Base-by-base conservation (phyloP, 2,113 vertebrate genomes). In the Cepphus grylle region DNA sequence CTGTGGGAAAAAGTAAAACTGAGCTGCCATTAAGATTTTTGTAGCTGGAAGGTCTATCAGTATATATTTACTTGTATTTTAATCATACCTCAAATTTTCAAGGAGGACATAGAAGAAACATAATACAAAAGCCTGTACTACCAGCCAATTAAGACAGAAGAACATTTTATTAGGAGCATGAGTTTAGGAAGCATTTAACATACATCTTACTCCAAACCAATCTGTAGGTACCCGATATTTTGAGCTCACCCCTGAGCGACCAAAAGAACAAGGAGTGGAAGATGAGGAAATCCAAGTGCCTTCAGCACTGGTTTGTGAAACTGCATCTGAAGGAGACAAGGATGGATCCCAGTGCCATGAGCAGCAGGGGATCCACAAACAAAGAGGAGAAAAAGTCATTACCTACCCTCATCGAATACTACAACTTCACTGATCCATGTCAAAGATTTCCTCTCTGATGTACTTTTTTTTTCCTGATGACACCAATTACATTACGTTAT, bases 351-450 rank as follows among this genome's bases (percentile, higher is more conserved):
- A 32, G 4, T 6, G 23, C 26, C 14, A 1, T 7, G 12, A 43
- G 15, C 9, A 65, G 43, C 1, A 66, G 6, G 19, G 8, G 30
- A 87, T n/a, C 34, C 49, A 65, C 47, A 69, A 43, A 58, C 1
- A 1, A 55, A 55, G 7, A 49, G 25, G 2, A 2, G 3, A 20
- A 52, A 47, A 81, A n/a, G 36, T 3, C 3, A 6, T 45, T 40
- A 30, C 42, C 36, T 47, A n/a, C 22, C 3, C 15, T 55, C 23
- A 38, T 47, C n/a, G 52, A 26, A 40, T 29, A 56, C 16, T 49
- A 12, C 81, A 83, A 43, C 20, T 52, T 78, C 45, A 73, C 23
- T 38, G 22, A 65, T 21, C 4, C 19, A 55, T 5, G 19, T 26
- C 38, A 83, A 71, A 72, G 11, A n/a, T 8, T 72, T 81, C 27